These are phyloP conservation scores for Mormyrops boulengeri DNA, from an alignment of 2,797 vertebrate genomes.

Conservation along the genomic window DNA sequence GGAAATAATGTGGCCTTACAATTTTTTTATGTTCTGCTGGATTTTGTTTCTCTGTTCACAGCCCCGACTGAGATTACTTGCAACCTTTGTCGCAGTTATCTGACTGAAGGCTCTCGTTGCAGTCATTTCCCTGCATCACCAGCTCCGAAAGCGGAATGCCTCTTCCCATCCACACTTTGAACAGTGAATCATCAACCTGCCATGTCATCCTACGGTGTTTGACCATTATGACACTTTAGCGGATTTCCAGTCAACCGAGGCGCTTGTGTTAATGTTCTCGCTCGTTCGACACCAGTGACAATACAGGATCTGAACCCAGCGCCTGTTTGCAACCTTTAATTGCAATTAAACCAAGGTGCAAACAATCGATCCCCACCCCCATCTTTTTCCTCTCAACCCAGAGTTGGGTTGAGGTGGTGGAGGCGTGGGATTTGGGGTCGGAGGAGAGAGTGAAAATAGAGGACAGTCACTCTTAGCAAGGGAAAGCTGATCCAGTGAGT, in stretches of 20 bases:
- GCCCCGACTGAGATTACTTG: background rate
- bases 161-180: background rate
- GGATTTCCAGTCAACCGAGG: background rate
- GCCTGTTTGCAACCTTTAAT: conserved; percentile 60
- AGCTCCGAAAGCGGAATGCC: background rate
- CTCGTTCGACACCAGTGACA: conserved; percentile 42
- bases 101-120: background rate
- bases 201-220: background rate
- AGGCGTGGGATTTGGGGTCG: conserved; percentile 27
- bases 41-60: background rate
- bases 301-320: conserved; percentile 51
- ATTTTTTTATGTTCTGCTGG: background rate
- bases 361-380: conserved; percentile 56
- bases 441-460: conserved; percentile 18
- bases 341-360: conserved; percentile 61
- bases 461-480: conserved; percentile 20
- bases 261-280: conserved; percentile 38
- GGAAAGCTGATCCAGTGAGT: conserved; percentile 56
- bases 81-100: background rate
- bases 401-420: background rate
- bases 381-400: background rate
- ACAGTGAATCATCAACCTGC: background rate
- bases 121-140: background rate
- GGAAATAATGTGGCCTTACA: background rate
- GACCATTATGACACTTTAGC: background rate